Evolutionary conservation across 2,797 vertebrate genomes (phyloP), one percentile per base, ranked within the genome.

Genomic region (Chrosomus eos): DNA sequence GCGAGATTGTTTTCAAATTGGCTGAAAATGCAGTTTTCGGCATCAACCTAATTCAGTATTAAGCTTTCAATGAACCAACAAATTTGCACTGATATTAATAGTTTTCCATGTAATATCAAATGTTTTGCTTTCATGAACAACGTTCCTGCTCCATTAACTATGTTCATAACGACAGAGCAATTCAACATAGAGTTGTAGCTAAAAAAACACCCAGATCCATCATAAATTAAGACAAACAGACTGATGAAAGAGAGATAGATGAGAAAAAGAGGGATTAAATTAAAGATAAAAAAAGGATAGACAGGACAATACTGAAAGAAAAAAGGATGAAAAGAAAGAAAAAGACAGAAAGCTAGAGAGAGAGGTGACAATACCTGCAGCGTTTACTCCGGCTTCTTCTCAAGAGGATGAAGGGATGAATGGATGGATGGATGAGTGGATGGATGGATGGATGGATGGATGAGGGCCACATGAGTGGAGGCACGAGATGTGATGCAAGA

Each of bases 321-420:
- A 33, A 66, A 10, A 45, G n/a, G 14, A 21, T 48, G 31, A 48
- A 7, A 60, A n/a, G 0, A 23, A 51, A 40, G 7, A n/a, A 51
- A 43, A 75, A 51, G 81, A 70, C 43, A 68, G 78, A 51, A 53
- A 40, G 67, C 18, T 19, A 76, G 28, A 51, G 51, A 91, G 92
- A 92, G 81, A 86, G 88, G 90, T 89, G 88, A 91, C 90, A 93
- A 91, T 95, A 96, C 95, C 95, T 95, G 94, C 75, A 38, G 45
- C 75, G 89, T 90, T 90, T 87, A 89, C 91, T 90, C 90, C 78
- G 70, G 87, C 92, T 80, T 93, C 95, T 93, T 94, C 93, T 89
- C 58, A 88, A 89, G 90, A 89, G 90, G 87, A 89, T 91, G 21
- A 88, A 53, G 90, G 87, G 87, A 90, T 90, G 89, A 62, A 88